Base-by-base conservation (phyloP, 2,797 vertebrate species). In the Hylomyscus alleni region DNA sequence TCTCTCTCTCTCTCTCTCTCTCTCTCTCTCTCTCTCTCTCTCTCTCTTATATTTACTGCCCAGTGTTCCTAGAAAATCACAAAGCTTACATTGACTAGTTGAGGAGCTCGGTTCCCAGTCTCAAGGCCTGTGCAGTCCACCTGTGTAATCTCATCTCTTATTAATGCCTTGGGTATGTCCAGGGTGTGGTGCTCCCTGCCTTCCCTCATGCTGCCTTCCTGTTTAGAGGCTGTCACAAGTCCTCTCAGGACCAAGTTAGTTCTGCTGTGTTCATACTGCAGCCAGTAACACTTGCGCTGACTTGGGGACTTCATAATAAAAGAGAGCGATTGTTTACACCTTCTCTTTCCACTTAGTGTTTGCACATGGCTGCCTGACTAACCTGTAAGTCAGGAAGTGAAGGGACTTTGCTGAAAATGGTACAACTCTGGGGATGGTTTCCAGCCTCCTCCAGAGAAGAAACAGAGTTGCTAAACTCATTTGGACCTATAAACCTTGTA, bases 241-340 rank as follows among this genome's bases (percentile, higher is more conserved):
- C n/a, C 31, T 91, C 50, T 94, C 62, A 82, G 80, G 54, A 86
- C 26, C 34, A 92, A 69, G 94, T 96, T 76, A 44, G 47, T 37
- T 91, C n/a, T n/a, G 26, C 2, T 94, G 17, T 4, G 50, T 20
- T 50, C 90, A 24, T 80, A 14, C 13, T 86, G 12, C 54, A 94
- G 82, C 47, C 72, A 69, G 26, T 50, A 67, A 75, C 20, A 37
- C 11, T 92, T 29, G 24, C 50, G 65, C 15, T 90, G 44, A 90
- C 31, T 37, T 69, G 2, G 44, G 40, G n/a, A 81, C 47, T 91
- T 87, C 34, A 93, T 77, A 73, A 60, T 91, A 75, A 91, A 52
- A 75, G 52, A 73, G 11, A 87, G 10, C 1, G 22, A 11, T 69
- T 95, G 83, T 75, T 93, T 91, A 11, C 24, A 40, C 22, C 62